Evolutionary conservation across 2,888 invertebrate species (phyloP), one percentile per base, ranked within the genome.

Genomic region (Celastrina argiolus): DNA sequence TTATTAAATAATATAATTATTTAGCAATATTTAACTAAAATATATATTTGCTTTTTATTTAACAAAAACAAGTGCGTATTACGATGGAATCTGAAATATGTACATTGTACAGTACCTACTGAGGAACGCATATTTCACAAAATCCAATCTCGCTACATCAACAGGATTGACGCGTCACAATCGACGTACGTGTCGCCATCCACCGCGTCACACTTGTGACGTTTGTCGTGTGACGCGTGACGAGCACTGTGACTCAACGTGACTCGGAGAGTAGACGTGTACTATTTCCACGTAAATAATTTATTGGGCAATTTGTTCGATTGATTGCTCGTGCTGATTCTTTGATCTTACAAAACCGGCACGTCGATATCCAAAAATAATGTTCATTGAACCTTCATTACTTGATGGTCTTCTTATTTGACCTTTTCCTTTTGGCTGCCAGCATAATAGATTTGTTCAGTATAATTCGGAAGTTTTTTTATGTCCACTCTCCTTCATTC

Each of bases 81-180:
- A 31, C 31, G 31, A 6, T 5, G 39, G 5, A 39, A 7, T 41
- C 41, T 41, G 41, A n/a, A 16, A 16, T 16, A 41, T 7, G 42
- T 42, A 42, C 16, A n/a, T n/a, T n/a, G n/a, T n/a, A n/a, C n/a
- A n/a, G n/a, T n/a, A n/a, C 16, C 7, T n/a, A 16, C 42, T 42
- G 16, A 42, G 16, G 42, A 42, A 42, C 42, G 42, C 42, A 58
- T 34, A 58, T 31, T 58, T 58, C 10, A 36, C 36, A 36, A 36
- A 58, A 59, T 59, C 59, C 36, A 59, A 59, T 59, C 59, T 36
- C 59, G 18, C 34, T 12, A 34, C 31, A 34, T 59, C 59, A 59
- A 59, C 36, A 6, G 18, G 16, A 16, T 18, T 18, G 59, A 36
- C 59, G 22, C 34, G 56, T 56, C 56, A 28, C 56, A 28, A 22